These are phyloP conservation scores for Meiosimyza decipiens DNA, from an alignment of 2,888 invertebrate genomes.

Conservation along the genomic window DNA sequence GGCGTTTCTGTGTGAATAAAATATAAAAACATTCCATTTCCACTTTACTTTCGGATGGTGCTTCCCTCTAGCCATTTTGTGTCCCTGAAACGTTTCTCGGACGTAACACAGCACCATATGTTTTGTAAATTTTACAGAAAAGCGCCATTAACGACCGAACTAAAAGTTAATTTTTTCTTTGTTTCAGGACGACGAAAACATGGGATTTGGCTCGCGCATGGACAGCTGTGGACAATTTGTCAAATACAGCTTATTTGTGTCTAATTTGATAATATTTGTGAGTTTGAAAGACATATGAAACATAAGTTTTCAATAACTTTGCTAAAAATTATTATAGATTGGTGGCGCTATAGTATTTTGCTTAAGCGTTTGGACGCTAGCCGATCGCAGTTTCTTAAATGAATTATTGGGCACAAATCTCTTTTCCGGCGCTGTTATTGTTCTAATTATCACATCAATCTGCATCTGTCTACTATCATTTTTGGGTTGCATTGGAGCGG, in stretches of 20 bases:
- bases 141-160: too few species aligned
- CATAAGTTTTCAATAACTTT: conserved; percentile 10
- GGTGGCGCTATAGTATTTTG: conserved; percentile 82
- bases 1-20: too few species aligned
- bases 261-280: conserved; percentile 88
- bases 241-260: conserved; percentile 85
- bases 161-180: background rate
- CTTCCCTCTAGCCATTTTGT: too few species aligned
- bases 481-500: conserved; percentile 93
- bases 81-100: too few species aligned
- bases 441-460: conserved; percentile 84
- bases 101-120: too few species aligned
- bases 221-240: conserved; percentile 90
- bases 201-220: conserved; percentile 85
- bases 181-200: conserved; percentile 63
- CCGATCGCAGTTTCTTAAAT: conserved; percentile 85
- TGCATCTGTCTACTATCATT: conserved; percentile 86
- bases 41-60: too few species aligned
- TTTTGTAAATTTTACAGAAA: too few species aligned
- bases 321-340: conserved; percentile 69
- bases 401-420: conserved; percentile 88
- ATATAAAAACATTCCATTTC: too few species aligned
- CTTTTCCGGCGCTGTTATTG: conserved; percentile 86
- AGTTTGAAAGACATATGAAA: conserved; percentile 67
- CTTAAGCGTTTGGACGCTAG: conserved; percentile 86